A percentile compares a stretch with the other conserved stretches of the same genome.
These are phyloP conservation scores for Drosophila busckii DNA, from an alignment of 1,140 invertebrate genomes.

Conservation along the genomic window DNA sequence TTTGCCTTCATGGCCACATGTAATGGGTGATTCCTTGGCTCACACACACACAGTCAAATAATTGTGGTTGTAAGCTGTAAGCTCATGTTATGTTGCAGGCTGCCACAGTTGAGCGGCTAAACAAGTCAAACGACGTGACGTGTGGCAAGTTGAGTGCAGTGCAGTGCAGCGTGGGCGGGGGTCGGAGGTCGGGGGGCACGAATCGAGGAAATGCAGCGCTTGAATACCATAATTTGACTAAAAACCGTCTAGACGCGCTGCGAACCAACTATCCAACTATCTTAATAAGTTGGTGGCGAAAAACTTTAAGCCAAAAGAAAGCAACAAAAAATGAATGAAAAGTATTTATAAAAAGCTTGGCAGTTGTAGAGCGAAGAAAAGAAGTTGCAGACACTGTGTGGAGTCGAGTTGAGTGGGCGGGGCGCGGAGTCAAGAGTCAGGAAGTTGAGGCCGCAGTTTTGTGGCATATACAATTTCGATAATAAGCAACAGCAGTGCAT, in stretches of 20 bases:
- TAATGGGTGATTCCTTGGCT: no score
- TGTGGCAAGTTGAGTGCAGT: neutral
- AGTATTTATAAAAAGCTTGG: neutral
- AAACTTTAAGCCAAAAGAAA: constrained; percentile 47
- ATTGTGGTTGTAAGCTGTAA: constrained; percentile 26
- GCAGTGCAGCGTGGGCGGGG: neutral
- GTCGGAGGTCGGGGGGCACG: neutral
- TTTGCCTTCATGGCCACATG: no score
- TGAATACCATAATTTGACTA: constrained; percentile 75
- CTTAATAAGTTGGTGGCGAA: constrained; percentile 72
- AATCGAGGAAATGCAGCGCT: constrained; percentile 31
- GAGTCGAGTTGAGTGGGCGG: neutral
- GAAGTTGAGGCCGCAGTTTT: constrained; percentile 58
- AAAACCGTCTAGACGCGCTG: constrained; percentile 69
- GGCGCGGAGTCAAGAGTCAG: constrained; percentile 17
- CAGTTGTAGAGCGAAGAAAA: neutral
- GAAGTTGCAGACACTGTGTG: neutral
- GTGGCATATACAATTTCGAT: constrained; percentile 74
- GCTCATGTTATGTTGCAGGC: constrained; percentile 41
- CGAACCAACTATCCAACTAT: constrained; percentile 56
- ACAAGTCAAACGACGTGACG: no score
- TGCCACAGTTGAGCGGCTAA: constrained; percentile 10
- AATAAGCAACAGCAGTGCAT: constrained; percentile 58
- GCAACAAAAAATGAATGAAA: neutral
- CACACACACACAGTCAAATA: constrained; percentile 13